Conservation (phyloP, 2,113 vertebrate genomes). For the Tachycineta bicolor region DNA sequence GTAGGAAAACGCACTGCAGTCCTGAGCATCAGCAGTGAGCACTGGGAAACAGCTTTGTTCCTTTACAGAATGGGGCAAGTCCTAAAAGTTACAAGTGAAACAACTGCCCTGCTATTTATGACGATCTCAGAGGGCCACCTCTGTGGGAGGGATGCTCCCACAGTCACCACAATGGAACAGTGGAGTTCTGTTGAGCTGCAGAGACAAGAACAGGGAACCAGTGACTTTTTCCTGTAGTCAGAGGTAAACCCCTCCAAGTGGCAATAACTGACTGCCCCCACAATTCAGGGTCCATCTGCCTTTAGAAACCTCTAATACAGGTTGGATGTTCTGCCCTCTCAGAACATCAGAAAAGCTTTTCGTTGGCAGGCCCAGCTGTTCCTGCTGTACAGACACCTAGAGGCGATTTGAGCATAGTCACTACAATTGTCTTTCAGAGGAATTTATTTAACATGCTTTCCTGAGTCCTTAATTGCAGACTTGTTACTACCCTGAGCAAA, state of each 20-base stretch:
- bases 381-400: not conserved
- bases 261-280: not conserved
- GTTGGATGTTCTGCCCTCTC: not conserved
- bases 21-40: rapidly evolving
- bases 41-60: not conserved
- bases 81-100: not conserved
- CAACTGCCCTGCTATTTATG: not conserved
- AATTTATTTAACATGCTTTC: not conserved
- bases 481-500: slow-evolving; percentile 28
- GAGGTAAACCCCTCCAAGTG: not conserved
- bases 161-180: not conserved
- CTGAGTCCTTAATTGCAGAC: slow-evolving; percentile 20
- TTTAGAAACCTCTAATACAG: not conserved
- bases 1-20: rapidly evolving
- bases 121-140: rapidly evolving
- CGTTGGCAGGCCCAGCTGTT: not conserved
- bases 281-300: not conserved
- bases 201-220: rapidly evolving
- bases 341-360: not conserved
- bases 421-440: not conserved
- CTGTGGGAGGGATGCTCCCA: not conserved
- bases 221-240: not conserved
- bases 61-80: not conserved
- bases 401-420: not conserved
- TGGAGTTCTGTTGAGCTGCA: not conserved